Base-by-base conservation (phyloP, 1,140 invertebrate species). In the Apocrypta bakeri region DNA sequence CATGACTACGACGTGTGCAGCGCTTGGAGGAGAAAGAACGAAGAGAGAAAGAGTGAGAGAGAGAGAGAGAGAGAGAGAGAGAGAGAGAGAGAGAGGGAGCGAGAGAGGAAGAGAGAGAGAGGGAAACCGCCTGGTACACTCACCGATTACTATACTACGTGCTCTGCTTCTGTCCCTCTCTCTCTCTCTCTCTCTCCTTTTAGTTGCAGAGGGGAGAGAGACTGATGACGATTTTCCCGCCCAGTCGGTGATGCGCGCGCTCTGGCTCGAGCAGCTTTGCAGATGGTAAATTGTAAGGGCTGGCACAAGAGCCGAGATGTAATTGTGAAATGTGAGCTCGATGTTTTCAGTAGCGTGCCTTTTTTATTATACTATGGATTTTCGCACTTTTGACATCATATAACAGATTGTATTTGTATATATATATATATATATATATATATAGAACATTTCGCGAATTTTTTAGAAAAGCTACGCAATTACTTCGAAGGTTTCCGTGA, bases 1-100 rank as follows among this genome's bases (percentile, higher is more conserved):
- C 87, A 88, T 88, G 88, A 85, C 88, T 88, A 90, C 87, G 87
- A 85, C 78, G 85, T 84, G 85, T 84, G 25, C 73, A 64, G 69
- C 73, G 24, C 64, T 64, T 69, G 74, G 24, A 56, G 48, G 48
- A 56, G 48, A 64, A 25, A 66, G 29, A 27, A 25, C 42, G 37
- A 29, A 37, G 61, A 27, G 61, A 25, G 33, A 25, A n/a, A n/a
- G n/a, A n/a, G n/a, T n/a, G n/a, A n/a, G n/a, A n/a, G n/a, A n/a
- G n/a, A n/a, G n/a, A n/a, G n/a, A n/a, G n/a, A n/a, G n/a, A n/a
- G n/a, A n/a, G n/a, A n/a, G n/a, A n/a, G n/a, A n/a, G n/a, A n/a
- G n/a, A n/a, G n/a, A n/a, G n/a, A n/a, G n/a, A n/a, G n/a, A n/a
- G n/a, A n/a, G n/a, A n/a, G n/a, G n/a, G n/a, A n/a, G n/a, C n/a